Evolutionary conservation across 1,140 invertebrate species (phyloP).

Genomic region (Bombus turneri): DNA sequence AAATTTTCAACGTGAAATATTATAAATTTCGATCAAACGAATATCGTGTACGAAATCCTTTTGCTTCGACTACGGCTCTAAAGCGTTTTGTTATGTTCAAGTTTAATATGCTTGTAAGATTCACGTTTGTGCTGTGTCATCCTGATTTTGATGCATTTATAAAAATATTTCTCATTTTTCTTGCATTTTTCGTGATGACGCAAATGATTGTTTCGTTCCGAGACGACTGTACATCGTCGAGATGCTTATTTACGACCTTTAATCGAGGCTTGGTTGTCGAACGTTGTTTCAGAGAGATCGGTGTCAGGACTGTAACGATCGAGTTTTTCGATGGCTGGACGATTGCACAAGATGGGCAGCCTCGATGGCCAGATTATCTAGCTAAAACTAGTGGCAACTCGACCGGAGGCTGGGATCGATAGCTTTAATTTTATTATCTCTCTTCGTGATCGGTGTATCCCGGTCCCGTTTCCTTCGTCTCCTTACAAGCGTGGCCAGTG

Average conservation of each 20-base stretch:
- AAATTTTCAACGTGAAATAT: too few relatives aligned
- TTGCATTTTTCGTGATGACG: too few relatives aligned
- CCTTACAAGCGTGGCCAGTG: background rate
- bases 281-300: background rate
- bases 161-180: too few relatives aligned
- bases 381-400: slow-evolving; percentile 46
- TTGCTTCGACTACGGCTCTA: too few relatives aligned
- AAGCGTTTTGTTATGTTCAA: too few relatives aligned
- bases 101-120: too few relatives aligned
- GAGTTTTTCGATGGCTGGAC: background rate
- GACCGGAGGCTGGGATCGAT: slow-evolving; percentile 63
- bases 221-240: background rate
- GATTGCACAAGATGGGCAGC: background rate
- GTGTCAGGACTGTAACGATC: background rate
- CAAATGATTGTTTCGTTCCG: too few relatives aligned
- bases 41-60: too few relatives aligned
- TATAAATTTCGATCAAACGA: too few relatives aligned
- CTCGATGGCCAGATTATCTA: slow-evolving; percentile 34
- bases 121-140: too few relatives aligned
- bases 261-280: background rate
- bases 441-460: slow-evolving; percentile 54
- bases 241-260: background rate
- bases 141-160: too few relatives aligned
- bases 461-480: background rate
- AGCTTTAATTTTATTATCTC: slow-evolving; percentile 72